Conservation (phyloP, 1,140 invertebrate species). For the Choristoneura fumiferana region DNA sequence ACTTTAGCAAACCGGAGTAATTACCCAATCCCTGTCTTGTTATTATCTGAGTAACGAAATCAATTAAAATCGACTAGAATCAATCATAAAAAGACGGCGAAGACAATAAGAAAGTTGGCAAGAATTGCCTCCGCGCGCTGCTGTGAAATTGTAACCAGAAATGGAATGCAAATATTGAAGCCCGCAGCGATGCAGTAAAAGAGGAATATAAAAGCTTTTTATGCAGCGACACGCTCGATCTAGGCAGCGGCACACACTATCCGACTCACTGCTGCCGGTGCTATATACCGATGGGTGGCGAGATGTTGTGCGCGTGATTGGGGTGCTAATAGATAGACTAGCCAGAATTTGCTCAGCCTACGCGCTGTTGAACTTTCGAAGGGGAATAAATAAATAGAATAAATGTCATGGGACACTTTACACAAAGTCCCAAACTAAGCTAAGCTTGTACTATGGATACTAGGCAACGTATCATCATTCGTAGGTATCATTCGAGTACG, state of each 20-base stretch:
- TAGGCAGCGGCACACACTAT: conserved; percentile 23
- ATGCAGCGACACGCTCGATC: conserved; percentile 58
- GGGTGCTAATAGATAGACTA: neutral
- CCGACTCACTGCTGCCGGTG: neutral
- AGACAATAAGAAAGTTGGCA: conserved; percentile 42
- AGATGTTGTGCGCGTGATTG: neutral
- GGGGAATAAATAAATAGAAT: no score
- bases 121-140: conserved; percentile 54
- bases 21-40: no score
- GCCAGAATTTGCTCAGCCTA: no score
- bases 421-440: no score
- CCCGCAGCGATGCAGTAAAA: conserved; percentile 45
- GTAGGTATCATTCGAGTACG: no score
- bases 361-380: no score
- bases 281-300: neutral
- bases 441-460: no score
- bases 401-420: no score
- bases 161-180: conserved; percentile 71
- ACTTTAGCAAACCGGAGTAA: no score
- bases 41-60: neutral
- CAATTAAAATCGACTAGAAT: conserved; percentile 18
- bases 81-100: conserved; percentile 27
- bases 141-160: conserved; percentile 58
- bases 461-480: no score
- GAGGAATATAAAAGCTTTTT: conserved; percentile 46